Evolutionary conservation across 2,888 invertebrate species (phyloP), one percentile per base, ranked within the genome.

Genomic region (Seira musarum): DNA sequence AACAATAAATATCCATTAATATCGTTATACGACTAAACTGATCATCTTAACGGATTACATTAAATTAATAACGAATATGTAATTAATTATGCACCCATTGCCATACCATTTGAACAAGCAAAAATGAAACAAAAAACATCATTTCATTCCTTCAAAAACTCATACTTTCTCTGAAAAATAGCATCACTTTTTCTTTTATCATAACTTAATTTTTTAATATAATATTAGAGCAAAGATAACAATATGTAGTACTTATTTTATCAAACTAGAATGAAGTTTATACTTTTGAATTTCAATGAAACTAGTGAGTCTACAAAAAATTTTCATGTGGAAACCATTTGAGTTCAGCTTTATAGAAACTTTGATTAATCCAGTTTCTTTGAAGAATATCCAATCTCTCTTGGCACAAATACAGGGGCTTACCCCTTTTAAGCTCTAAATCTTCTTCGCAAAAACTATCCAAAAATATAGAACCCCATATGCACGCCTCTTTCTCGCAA

Each of bases 381-480:
- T 81, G 75, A 1, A 84, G 63, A 74, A 84, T 81, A 25, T 74
- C 74, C 70, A 77, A 78, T 64, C 84, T 69, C 40, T 84, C 82
- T 74, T 80, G 77, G 76, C 81, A 81, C 49, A 84, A 72, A 69
- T 78, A 80, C 49, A 84, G 24, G 46, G 84, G 82, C 67, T 81
- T 82, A 15, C 84, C 84, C 75, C 82, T 72, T 49, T 76, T 73
- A 60, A 82, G 73, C 70, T 82, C 82, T 53, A 81, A 61, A 78
- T 84, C 84, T 49, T 82, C 82, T 60, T 84, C 84, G 17, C 81
- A 82, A 61, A 73, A 82, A 25, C 69, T 78, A 65, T 84, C 84
- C 46, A 84, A 63, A 70, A 80, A 84, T n/a, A 84, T 77, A 17
- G 81, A 81, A 21, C 84, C 84, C 84, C 84, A 84, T 21, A 75